Evolutionary conservation across 2,113 vertebrate genomes (phyloP), one percentile per base, ranked within the genome.

Genomic region (Acanthochromis polyacanthus): DNA sequence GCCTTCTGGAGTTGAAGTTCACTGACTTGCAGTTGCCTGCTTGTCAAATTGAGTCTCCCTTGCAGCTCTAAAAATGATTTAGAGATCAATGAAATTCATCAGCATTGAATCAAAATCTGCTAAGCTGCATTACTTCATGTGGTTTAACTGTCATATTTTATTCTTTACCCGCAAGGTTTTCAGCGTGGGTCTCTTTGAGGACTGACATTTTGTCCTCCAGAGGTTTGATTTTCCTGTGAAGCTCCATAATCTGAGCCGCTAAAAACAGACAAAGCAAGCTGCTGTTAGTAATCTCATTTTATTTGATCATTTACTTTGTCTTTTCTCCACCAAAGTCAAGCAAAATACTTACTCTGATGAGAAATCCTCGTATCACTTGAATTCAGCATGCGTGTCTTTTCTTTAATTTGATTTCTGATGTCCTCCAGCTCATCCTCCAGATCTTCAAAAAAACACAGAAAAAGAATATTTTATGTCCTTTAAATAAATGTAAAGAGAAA

Each of bases 181-280:
- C 0, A n/a, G 25, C 20, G 4, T 65, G n/a, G 14, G 19, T 16
- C 17, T 66, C 16, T 46, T 76, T 81, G 12, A 80, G 55, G 11
- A 36, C 0, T 23, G 43, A 67, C 80, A 89, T 59, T 46, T 67
- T 14, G 0, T 56, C 0, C 50, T 83, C 52, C 51, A 90, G 48
- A 8, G 45, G 23, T 59, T 38, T 17, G 43, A 82, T 67, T 78
- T 87, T 75, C 15, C 7, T 0, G 0, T 75, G 22, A 60, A 89
- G 90, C 12, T 64, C 36, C 56, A 75, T 63, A 25, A 89, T 90
- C 36, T 84, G n/a, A 80, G 57, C 19, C 12, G 64, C 91, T 89
- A 61, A 45, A 66, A 36, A 60, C 28, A 22, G 15, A 50, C 6
- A 73, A 38, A 53, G 14, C 10, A 25, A 7, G 4, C 3, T 12